Percentiles rank a stretch among this genome's conserved stretches.
Evolutionary conservation across 2,113 vertebrate genomes (phyloP).

Genomic region (Neofelis nebulosa): DNA sequence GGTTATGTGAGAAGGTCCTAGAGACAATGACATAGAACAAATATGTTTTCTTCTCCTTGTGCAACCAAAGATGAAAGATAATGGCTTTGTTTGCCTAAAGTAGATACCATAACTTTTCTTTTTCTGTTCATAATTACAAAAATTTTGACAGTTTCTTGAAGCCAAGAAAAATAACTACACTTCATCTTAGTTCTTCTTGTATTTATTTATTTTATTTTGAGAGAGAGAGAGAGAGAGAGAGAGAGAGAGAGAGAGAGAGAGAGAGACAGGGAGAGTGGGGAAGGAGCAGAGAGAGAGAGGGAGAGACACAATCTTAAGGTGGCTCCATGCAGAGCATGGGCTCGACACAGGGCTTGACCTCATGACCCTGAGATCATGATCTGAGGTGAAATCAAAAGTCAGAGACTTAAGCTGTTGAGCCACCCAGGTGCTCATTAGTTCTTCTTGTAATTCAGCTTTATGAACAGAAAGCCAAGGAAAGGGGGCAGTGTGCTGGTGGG

Average conservation of each 20-base stretch:
- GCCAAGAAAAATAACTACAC: not conserved
- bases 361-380: no score
- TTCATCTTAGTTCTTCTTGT: not conserved
- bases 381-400: no score
- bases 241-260: no score
- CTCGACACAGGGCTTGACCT: no score
- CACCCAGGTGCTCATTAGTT: not conserved
- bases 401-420: no score
- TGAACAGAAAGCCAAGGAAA: not conserved
- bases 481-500: no score
- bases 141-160: not conserved
- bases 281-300: no score
- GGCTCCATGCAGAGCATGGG: no score
- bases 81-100: not conserved
- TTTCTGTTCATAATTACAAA: not conserved
- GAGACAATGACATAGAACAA: not conserved
- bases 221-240: no score
- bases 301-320: no score
- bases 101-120: not conserved
- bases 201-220: no score
- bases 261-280: no score
- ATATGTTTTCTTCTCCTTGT: not conserved
- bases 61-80: not conserved
- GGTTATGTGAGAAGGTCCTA: not conserved
- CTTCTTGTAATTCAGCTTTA: not conserved